Evolutionary conservation across 2,113 vertebrate species (phyloP).

Genomic region (Urocitellus parryii): DNA sequence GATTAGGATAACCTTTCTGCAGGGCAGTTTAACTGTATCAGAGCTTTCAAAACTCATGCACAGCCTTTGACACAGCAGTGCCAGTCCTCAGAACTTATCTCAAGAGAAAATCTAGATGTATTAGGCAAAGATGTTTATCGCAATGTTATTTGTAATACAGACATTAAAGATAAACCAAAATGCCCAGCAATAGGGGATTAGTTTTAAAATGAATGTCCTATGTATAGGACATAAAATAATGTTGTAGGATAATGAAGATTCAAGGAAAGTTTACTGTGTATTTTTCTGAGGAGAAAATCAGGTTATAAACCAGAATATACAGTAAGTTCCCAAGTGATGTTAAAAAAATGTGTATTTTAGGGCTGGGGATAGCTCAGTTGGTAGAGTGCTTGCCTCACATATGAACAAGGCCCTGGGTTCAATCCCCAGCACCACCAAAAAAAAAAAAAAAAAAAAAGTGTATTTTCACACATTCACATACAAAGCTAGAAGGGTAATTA

Average conservation of each 20-base stretch:
- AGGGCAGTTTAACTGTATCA: not conserved
- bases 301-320: not conserved
- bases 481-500: constrained; percentile 22
- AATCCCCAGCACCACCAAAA: too few species aligned
- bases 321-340: constrained; percentile 6
- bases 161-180: constrained; percentile 18
- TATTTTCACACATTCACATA: not conserved
- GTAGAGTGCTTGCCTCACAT: too few species aligned
- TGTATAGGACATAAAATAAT: not conserved
- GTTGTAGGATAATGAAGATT: not conserved
- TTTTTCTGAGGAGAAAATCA: constrained; percentile 25
- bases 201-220: not conserved
- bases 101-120: not conserved
- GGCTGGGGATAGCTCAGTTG: too few species aligned
- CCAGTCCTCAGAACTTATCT: not conserved
- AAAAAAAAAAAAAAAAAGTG: constrained; percentile 22
- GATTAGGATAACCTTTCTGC: not conserved
- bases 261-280: not conserved
- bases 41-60: not conserved
- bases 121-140: constrained; percentile 11
- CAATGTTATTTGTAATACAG: constrained; percentile 33
- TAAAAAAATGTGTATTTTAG: constrained; percentile 43
- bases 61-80: not conserved
- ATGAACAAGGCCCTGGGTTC: too few species aligned
- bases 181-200: not conserved